These are phyloP conservation scores for Sarcophaga variegata DNA, from an alignment of 2,888 invertebrate species.

Conservation along the genomic window DNA sequence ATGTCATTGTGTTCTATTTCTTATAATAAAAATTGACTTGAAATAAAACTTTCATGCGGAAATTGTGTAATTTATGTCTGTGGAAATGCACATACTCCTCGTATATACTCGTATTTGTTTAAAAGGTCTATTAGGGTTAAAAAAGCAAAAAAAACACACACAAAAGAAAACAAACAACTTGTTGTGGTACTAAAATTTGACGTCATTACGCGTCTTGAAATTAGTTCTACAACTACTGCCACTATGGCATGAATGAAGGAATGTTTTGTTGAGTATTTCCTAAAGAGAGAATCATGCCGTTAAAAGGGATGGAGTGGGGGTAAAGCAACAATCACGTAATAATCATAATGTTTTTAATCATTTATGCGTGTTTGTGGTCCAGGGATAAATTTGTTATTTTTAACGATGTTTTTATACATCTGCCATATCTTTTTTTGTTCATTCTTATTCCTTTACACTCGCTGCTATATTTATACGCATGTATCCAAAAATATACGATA, in stretches of 20 bases:
- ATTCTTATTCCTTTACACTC: not conserved
- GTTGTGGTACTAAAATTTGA: constrained; percentile 39
- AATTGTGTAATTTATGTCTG: not conserved
- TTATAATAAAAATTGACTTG: too few relatives aligned
- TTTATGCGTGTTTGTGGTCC: constrained; percentile 42
- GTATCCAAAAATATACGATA: constrained; percentile 5
- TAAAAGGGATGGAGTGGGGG: not conserved
- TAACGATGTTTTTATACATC: constrained; percentile 12
- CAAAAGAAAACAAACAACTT: constrained; percentile 8
- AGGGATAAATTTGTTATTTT: constrained; percentile 12
- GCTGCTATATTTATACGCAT: constrained; percentile 9
- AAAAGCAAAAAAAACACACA: not conserved
- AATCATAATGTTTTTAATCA: constrained; percentile 53
- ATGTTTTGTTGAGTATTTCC: not conserved
- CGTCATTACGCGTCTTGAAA: constrained; percentile 45
- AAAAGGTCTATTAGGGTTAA: not conserved
- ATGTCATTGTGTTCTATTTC: too few relatives aligned
- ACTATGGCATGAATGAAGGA: constrained; percentile 5
- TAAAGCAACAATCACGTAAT: constrained; percentile 51
- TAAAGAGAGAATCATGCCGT: not conserved
- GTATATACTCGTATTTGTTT: too few relatives aligned
- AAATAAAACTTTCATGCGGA: not conserved
- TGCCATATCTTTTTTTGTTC: too few relatives aligned
- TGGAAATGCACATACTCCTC: too few relatives aligned
- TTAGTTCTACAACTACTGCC: constrained; percentile 27